Conservation (phyloP, 2,888 invertebrate genomes). For the Peribatodes rhomboidaria region DNA sequence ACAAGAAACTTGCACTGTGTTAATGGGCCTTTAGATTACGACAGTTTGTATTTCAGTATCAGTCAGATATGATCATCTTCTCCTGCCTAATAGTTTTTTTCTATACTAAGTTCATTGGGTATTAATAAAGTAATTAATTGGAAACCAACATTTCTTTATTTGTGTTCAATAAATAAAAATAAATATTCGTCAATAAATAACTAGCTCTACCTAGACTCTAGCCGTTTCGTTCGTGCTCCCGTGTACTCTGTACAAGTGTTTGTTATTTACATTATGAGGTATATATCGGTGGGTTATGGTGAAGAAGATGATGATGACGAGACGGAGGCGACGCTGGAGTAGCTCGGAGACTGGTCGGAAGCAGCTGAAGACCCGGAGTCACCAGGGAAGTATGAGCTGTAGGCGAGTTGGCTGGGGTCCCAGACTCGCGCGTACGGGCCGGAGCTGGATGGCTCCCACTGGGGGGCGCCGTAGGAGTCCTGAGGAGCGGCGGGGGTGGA, state of each 20-base stretch:
- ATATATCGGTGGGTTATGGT: slow-evolving; percentile 63
- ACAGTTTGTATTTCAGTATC: neutral
- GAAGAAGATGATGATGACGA: slow-evolving; percentile 71
- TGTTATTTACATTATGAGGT: slow-evolving; percentile 63
- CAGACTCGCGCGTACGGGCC: slow-evolving; percentile 93
- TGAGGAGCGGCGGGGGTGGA: slow-evolving; percentile 88
- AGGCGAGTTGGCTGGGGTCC: slow-evolving; percentile 90
- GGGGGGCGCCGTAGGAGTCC: slow-evolving; percentile 89
- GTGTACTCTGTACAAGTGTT: slow-evolving; percentile 60
- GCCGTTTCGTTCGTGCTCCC: slow-evolving; percentile 72
- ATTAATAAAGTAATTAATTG: slow-evolving; percentile 47
- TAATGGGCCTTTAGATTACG: neutral
- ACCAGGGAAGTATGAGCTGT: slow-evolving; percentile 90
- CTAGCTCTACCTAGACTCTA: slow-evolving; percentile 72
- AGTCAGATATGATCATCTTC: too few relatives aligned
- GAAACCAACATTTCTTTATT: slow-evolving; percentile 76
- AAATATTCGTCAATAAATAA: slow-evolving; percentile 82
- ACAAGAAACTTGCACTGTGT: too few relatives aligned
- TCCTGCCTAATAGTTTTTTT: neutral
- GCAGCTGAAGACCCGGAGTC: slow-evolving; percentile 86
- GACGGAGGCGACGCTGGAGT: slow-evolving; percentile 81
- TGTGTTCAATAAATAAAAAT: slow-evolving; percentile 82
- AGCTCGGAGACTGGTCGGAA: slow-evolving; percentile 84
- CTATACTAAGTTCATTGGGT: neutral
- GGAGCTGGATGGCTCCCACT: slow-evolving; percentile 90